Conservation (phyloP, 2,888 invertebrate species). For the Sphecodes monilicornis region DNA sequence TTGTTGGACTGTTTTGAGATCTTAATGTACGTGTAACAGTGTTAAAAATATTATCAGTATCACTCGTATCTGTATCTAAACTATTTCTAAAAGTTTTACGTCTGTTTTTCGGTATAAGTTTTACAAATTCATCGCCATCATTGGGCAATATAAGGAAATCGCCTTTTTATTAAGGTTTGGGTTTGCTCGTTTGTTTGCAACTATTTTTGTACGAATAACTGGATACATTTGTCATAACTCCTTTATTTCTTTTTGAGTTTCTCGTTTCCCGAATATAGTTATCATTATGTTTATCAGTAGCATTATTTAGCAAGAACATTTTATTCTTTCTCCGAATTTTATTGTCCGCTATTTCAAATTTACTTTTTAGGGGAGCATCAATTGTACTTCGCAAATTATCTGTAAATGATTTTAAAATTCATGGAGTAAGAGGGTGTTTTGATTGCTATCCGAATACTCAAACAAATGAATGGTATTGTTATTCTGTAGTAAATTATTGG, state of each 20-base stretch:
- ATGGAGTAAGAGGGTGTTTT: conserved; percentile 68
- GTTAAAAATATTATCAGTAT: background rate
- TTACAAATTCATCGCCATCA: conserved; percentile 33
- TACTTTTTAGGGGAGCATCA: background rate
- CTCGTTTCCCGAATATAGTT: background rate
- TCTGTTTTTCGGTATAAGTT: background rate
- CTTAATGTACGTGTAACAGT: background rate
- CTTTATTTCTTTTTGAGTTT: background rate
- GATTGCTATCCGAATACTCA: conserved; percentile 63
- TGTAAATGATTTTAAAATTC: conserved; percentile 38
- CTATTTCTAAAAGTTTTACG: background rate
- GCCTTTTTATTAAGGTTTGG: background rate
- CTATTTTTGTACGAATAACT: background rate
- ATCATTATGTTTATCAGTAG: background rate
- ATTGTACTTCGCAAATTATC: background rate
- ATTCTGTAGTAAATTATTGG: background rate
- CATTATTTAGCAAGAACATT: background rate
- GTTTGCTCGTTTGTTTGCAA: background rate
- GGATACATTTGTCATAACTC: background rate
- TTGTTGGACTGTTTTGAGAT: background rate
- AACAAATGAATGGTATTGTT: background rate
- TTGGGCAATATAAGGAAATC: conserved; percentile 27
- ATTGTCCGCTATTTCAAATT: background rate
- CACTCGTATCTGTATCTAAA: background rate
- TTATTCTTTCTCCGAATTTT: background rate